Evolutionary conservation across 2,113 vertebrate genomes (phyloP).

Genomic region (Gallinago jamesoni): DNA sequence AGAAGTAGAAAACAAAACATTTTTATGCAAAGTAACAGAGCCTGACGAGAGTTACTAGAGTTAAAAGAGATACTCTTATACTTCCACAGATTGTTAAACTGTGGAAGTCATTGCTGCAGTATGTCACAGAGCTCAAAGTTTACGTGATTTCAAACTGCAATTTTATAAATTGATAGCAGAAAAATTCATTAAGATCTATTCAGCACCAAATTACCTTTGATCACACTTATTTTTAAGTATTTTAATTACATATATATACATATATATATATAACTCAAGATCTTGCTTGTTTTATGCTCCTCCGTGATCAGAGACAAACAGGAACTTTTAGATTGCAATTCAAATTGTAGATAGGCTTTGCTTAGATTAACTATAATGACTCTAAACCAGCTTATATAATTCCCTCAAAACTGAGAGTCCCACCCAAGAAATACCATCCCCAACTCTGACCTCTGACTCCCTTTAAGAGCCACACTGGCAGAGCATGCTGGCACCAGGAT

Average conservation of each 20-base stretch:
- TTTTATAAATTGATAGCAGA: not conserved
- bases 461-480: not conserved
- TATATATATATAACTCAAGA: not conserved
- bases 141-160: not conserved
- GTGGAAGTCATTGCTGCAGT: not conserved
- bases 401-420: not conserved
- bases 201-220: not conserved
- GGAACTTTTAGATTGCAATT: not conserved
- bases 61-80: not conserved
- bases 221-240: not conserved
- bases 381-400: not conserved
- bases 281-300: not conserved
- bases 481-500: not conserved
- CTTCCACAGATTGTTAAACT: not conserved
- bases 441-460: not conserved
- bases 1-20: not conserved
- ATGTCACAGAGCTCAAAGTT: not conserved
- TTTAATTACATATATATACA: not conserved
- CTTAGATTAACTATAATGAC: not conserved
- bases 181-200: not conserved
- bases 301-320: not conserved
- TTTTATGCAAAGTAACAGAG: not conserved
- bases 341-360: not conserved
- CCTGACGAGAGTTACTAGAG: not conserved
- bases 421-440: not conserved